Evolutionary conservation across 2,797 vertebrate genomes (phyloP).

Genomic region (Anguilla obscura): DNA sequence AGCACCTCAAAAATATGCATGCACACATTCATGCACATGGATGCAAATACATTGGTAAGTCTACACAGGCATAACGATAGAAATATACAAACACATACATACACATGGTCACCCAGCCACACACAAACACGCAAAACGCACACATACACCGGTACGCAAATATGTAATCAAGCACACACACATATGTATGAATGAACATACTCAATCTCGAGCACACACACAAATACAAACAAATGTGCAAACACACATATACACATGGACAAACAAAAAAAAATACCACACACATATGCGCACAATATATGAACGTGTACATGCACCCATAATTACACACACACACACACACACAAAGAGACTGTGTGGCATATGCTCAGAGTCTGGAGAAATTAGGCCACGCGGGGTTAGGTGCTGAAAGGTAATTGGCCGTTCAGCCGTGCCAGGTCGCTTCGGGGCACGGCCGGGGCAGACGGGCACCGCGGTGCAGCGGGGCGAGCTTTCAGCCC

Average conservation of each 20-base stretch:
- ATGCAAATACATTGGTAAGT: no score
- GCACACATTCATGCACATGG: no score
- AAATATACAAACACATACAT: background rate
- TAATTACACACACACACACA: background rate
- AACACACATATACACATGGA: background rate
- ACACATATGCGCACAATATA: background rate
- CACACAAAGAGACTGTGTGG: background rate
- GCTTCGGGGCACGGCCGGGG: constrained; percentile 52
- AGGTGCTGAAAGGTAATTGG: constrained; percentile 38
- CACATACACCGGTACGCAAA: no score
- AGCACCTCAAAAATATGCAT: no score
- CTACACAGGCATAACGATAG: background rate
- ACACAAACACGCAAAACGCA: no score
- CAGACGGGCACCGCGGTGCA: constrained; percentile 23
- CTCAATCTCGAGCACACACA: background rate
- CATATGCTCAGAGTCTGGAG: constrained; percentile 46
- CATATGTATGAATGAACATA: background rate
- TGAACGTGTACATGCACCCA: background rate
- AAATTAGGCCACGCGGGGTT: constrained; percentile 53
- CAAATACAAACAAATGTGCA: background rate
- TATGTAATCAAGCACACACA: background rate
- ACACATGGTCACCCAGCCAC: background rate
- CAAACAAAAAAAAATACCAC: background rate
- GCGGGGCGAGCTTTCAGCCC: background rate
- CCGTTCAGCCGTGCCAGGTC: constrained; percentile 45